phyloP scores from a whole-genome alignment of 2,113 vertebrate species.

The Rhegmatorhina hoffmannsi region DNA sequence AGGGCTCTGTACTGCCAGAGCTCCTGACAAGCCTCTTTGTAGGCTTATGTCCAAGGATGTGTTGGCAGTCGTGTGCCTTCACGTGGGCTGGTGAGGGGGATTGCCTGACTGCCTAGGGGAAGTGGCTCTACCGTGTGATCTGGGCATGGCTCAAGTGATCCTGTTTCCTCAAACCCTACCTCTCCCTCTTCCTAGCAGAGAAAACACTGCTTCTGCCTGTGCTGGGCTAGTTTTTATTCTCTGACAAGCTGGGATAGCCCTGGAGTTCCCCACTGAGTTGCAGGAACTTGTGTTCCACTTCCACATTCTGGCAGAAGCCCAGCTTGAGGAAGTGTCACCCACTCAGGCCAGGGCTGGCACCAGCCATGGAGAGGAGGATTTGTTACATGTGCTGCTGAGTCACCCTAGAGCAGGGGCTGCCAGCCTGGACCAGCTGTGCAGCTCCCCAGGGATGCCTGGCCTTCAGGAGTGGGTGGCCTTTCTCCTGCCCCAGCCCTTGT shows the following conservation, averaged over 20 bases:
- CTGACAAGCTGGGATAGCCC: background rate
- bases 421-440: background rate
- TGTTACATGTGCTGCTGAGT: background rate
- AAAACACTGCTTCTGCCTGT: background rate
- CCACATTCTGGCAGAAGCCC: background rate
- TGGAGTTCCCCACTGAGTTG: background rate
- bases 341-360: background rate
- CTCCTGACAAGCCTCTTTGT: background rate
- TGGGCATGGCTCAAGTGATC: background rate
- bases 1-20: background rate
- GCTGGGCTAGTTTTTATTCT: background rate
- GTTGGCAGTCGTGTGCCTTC: background rate
- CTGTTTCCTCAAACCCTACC: background rate
- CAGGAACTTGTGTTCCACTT: background rate
- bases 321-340: background rate
- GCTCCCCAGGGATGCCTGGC: background rate
- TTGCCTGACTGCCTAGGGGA: background rate
- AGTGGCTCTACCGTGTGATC: background rate
- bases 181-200: background rate
- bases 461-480: background rate
- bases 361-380: background rate
- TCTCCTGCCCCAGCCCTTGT: background rate
- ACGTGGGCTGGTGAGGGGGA: background rate
- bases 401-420: background rate
- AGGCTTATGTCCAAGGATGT: background rate